Evolutionary conservation across 1,140 invertebrate genomes (phyloP).

Genomic region (Diorhabda elongata): DNA sequence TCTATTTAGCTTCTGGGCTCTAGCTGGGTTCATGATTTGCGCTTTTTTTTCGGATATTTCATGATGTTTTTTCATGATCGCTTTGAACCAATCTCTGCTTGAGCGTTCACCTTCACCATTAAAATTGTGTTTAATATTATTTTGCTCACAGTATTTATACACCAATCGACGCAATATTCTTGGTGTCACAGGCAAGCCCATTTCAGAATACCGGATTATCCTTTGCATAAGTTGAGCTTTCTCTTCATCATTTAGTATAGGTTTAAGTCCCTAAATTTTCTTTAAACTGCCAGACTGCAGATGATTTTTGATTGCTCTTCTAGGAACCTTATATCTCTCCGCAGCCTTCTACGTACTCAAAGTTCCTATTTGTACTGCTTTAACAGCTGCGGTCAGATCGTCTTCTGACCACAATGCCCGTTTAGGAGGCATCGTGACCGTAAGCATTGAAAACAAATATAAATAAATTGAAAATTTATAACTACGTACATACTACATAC

Average conservation of each 20-base stretch:
- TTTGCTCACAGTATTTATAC: slow-evolving; percentile 14
- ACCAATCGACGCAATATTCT: not conserved
- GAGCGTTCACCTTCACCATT: not conserved
- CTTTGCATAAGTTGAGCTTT: slow-evolving; percentile 48
- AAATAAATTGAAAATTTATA: not conserved
- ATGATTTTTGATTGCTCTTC: slow-evolving; percentile 4
- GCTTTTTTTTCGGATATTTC: slow-evolving; percentile 34
- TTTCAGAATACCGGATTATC: slow-evolving; percentile 53
- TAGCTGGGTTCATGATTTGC: slow-evolving; percentile 43
- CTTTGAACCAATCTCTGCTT: slow-evolving; percentile 14
- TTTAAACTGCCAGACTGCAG: not conserved
- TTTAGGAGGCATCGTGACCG: no score
- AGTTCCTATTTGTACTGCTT: slow-evolving; percentile 4
- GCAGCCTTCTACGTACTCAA: slow-evolving; percentile 3
- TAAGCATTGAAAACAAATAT: no score
- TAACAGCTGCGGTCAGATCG: slow-evolving; percentile 1
- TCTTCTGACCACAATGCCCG: not conserved
- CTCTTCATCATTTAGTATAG: not conserved
- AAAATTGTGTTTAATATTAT: slow-evolving; percentile 13
- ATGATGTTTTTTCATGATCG: slow-evolving; percentile 32
- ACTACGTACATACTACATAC: no score
- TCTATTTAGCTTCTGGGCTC: slow-evolving; percentile 46
- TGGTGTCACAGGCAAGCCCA: slow-evolving; percentile 33
- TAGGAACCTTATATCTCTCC: not conserved
- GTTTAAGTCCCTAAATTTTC: not conserved